Evolutionary conservation across 2,797 vertebrate species (phyloP).

Genomic region (Babyrousa celebensis): DNA sequence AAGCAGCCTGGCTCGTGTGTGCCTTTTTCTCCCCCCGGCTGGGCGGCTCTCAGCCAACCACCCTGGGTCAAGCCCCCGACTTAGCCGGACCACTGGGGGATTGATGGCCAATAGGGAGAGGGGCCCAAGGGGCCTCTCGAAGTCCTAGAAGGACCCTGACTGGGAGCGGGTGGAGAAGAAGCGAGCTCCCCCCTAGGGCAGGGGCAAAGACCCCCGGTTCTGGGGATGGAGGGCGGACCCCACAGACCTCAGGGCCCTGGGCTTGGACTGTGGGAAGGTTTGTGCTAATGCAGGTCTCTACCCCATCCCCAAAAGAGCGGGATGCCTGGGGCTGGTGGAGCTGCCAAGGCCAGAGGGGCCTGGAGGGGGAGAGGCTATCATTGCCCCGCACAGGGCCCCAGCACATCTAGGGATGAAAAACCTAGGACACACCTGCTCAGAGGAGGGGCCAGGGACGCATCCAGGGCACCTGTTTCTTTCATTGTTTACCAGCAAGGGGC

Average conservation of each 20-base stretch:
- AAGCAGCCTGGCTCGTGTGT: background rate
- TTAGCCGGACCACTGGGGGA: background rate
- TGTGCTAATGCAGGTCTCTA: background rate
- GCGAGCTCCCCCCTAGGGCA: no score
- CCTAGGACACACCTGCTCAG: no score
- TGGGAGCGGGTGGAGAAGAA: background rate
- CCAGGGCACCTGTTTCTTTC: background rate
- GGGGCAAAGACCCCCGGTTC: background rate
- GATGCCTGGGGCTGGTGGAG: background rate
- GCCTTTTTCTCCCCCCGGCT: background rate
- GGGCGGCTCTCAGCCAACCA: background rate
- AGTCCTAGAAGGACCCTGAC: background rate
- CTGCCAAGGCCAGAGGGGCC: background rate
- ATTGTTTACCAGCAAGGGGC: background rate
- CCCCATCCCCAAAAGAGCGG: no score
- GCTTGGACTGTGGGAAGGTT: background rate
- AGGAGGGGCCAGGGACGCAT: no score
- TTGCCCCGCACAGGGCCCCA: no score
- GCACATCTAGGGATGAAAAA: no score
- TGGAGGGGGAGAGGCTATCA: background rate
- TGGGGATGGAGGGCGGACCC: background rate
- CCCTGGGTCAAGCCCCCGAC: background rate
- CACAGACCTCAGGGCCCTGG: background rate
- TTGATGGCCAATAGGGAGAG: background rate
- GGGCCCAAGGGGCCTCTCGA: background rate